Conservation (phyloP, 1,140 invertebrate species). For the Octopus sinensis region DNA sequence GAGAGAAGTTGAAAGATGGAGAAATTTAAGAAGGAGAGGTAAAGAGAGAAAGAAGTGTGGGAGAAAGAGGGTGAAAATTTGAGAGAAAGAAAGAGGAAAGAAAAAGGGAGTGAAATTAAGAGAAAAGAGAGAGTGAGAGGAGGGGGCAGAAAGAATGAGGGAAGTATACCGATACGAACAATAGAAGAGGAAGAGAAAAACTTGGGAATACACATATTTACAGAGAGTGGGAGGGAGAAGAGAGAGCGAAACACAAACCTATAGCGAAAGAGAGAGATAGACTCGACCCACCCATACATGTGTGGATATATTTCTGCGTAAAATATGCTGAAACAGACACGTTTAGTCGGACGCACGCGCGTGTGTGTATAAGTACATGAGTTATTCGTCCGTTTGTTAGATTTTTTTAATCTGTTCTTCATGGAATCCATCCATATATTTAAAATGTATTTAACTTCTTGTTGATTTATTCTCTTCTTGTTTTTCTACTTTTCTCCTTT, state of each 20-base stretch:
- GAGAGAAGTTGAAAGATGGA: background rate
- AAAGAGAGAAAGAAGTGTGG: conserved; percentile 11
- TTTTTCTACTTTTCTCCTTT: too few relatives aligned
- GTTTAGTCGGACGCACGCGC: too few relatives aligned
- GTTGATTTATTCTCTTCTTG: too few relatives aligned
- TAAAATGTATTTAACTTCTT: too few relatives aligned
- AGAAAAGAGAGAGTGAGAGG: background rate
- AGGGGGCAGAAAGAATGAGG: background rate
- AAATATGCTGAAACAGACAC: too few relatives aligned
- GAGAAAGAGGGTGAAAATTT: background rate
- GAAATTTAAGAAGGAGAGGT: background rate
- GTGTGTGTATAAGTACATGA: too few relatives aligned
- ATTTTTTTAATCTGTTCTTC: too few relatives aligned
- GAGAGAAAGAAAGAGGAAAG: background rate
- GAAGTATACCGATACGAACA: background rate
- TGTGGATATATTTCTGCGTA: too few relatives aligned
- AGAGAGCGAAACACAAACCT: background rate
- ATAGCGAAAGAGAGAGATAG: background rate
- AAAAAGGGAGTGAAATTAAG: background rate
- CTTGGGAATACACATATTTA: background rate
- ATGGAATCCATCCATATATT: too few relatives aligned
- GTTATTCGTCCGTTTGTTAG: too few relatives aligned
- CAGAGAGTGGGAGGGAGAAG: background rate
- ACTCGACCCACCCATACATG: too few relatives aligned
- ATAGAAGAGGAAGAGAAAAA: background rate